Percentiles rank a stretch among this genome's conserved stretches.
Evolutionary conservation across 1,140 invertebrate species (phyloP).

Genomic region (Formica selysi): DNA sequence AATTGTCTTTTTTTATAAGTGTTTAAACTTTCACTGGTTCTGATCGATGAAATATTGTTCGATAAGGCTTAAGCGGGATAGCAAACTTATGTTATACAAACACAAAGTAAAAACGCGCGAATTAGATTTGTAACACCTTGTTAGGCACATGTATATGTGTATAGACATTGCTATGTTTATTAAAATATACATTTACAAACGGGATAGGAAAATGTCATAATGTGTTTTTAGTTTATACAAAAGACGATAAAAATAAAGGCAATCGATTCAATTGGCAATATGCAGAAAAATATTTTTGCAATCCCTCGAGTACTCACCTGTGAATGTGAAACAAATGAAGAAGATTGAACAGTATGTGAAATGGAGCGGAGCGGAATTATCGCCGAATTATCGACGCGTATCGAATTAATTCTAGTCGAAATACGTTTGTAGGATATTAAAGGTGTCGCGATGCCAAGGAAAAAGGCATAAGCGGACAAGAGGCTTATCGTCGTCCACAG

Average conservation of each 20-base stretch:
- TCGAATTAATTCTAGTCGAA: constrained; percentile 43
- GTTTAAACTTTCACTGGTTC: neutral
- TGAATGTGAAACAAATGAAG: constrained; percentile 42
- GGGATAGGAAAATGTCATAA: neutral
- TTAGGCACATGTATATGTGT: neutral
- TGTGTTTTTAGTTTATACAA: neutral
- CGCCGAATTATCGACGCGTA: constrained; percentile 51
- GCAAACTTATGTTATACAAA: constrained; percentile 18
- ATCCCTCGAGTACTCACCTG: constrained; percentile 68
- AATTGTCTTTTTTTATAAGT: constrained; percentile 15
- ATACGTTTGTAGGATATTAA: constrained; percentile 66
- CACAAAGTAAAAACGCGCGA: constrained; percentile 5
- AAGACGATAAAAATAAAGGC: neutral
- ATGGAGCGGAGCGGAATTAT: constrained; percentile 10
- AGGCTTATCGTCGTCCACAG: constrained; percentile 79
- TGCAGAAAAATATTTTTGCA: neutral
- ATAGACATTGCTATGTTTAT: neutral
- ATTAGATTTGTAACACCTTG: constrained; percentile 34
- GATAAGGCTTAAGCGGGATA: constrained; percentile 26
- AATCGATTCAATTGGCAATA: neutral
- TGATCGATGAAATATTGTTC: neutral
- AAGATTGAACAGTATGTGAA: constrained; percentile 32
- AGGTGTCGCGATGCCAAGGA: constrained; percentile 80
- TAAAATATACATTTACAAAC: constrained; percentile 1
- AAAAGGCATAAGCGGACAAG: constrained; percentile 80